Conservation (phyloP, 1,140 invertebrate genomes). For the Triops longicaudatus region DNA sequence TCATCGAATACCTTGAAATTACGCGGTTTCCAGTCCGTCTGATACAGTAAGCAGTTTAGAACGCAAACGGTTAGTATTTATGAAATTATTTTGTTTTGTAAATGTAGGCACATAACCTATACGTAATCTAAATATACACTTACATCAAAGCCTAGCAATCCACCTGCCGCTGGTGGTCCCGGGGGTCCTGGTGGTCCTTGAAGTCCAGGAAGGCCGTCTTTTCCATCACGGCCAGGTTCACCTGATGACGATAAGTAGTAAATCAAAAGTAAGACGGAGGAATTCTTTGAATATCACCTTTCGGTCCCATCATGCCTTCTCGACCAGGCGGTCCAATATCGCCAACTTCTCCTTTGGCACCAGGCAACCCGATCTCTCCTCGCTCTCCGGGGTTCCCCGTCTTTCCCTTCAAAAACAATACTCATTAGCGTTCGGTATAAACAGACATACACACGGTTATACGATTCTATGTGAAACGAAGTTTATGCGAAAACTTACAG, state of each 20-base stretch:
- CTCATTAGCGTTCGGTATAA: too few species aligned
- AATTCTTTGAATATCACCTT: slow-evolving; percentile 28
- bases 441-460: too few species aligned
- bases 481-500: neutral
- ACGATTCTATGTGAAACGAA: neutral
- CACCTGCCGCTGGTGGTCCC: slow-evolving; percentile 44
- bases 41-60: slow-evolving; percentile 25
- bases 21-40: slow-evolving; percentile 35
- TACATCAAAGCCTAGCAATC: slow-evolving; percentile 33
- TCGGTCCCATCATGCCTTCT: slow-evolving; percentile 26
- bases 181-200: slow-evolving; percentile 47
- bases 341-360: slow-evolving; percentile 31
- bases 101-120: neutral
- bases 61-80: neutral
- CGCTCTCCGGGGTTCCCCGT: slow-evolving; percentile 29
- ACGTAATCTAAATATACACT: slow-evolving; percentile 27
- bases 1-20: slow-evolving; percentile 31
- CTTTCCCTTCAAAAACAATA: slow-evolving; percentile 26
- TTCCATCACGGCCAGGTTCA: slow-evolving; percentile 27
- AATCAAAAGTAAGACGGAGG: neutral
- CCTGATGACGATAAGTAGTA: neutral
- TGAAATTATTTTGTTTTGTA: neutral
- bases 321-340: slow-evolving; percentile 30
- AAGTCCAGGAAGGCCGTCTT: slow-evolving; percentile 28
- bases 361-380: slow-evolving; percentile 22